phyloP scores from a whole-genome alignment of 92 coral and sea anemone genomes.

The Epizoanthus ramosus region DNA sequence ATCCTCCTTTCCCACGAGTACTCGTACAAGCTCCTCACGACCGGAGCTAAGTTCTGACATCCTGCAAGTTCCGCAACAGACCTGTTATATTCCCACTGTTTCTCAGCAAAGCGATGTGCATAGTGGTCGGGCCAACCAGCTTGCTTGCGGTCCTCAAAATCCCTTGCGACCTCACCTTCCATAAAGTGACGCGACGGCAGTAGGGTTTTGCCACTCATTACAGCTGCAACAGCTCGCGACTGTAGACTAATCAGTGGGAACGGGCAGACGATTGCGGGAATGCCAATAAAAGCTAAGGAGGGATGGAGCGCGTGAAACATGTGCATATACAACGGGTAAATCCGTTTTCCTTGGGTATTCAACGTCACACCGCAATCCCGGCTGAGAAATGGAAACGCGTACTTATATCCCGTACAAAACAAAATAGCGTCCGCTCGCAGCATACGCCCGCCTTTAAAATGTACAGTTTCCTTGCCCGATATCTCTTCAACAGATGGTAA shows the following conservation, averaged over 20 bases:
- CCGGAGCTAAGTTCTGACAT: constrained; percentile 43
- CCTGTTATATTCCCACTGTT: constrained; percentile 69
- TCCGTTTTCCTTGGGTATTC: constrained; percentile 49
- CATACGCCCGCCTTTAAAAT: constrained; percentile 57
- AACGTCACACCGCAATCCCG: constrained; percentile 64
- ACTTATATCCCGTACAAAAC: constrained; percentile 87
- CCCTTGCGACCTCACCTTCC: constrained; percentile 70
- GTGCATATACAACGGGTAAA: constrained; percentile 79
- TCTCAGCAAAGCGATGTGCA: constrained; percentile 70
- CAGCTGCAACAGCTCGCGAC: constrained; percentile 65
- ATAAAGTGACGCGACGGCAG: constrained; percentile 75
- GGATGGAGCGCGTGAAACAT: constrained; percentile 70
- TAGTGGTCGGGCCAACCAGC: constrained; percentile 58
- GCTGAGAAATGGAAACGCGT: constrained; percentile 78
- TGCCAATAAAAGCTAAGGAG: constrained; percentile 77
- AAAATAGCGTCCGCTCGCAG: constrained; percentile 68
- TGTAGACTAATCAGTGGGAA: constrained; percentile 85
- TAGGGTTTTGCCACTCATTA: constrained; percentile 53
- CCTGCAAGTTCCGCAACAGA: constrained; percentile 71
- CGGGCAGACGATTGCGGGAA: constrained; percentile 66
- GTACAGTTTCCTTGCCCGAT: constrained; percentile 59
- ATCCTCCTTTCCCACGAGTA: constrained; percentile 33
- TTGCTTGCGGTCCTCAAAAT: constrained; percentile 59
- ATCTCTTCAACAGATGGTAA: constrained; percentile 50
- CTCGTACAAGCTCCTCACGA: constrained; percentile 56